Evolutionary conservation across 2,888 invertebrate genomes (phyloP).

Genomic region (Clistopyga incitator): DNA sequence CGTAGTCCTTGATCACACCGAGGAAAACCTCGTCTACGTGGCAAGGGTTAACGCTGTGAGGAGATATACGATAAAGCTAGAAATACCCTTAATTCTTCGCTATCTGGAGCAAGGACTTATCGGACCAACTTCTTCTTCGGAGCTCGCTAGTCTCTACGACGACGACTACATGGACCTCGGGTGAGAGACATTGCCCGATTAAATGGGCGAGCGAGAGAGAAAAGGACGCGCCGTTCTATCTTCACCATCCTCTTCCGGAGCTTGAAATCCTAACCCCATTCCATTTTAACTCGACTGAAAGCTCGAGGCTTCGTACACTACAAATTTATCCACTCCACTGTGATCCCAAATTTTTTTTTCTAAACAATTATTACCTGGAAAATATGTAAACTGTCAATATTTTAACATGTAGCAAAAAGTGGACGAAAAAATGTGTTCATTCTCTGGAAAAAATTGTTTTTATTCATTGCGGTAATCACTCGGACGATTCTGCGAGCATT

Average conservation of each 20-base stretch:
- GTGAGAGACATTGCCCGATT: constrained; percentile 16
- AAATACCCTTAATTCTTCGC: constrained; percentile 60
- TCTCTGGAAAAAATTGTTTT: not conserved
- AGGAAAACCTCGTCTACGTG: not conserved
- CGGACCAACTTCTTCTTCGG: constrained; percentile 51
- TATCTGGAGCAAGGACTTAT: constrained; percentile 62
- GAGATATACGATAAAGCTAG: constrained; percentile 46
- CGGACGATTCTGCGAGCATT: not conserved
- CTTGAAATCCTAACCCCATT: constrained; percentile 53
- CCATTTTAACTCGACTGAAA: constrained; percentile 50
- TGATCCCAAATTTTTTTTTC: no score
- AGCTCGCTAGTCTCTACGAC: constrained; percentile 19
- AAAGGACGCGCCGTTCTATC: constrained; percentile 7
- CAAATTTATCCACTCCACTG: no score
- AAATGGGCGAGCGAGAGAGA: constrained; percentile 36
- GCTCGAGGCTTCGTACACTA: constrained; percentile 37
- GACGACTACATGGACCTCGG: not conserved
- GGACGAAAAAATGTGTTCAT: not conserved
- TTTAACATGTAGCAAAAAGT: not conserved
- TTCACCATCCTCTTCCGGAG: constrained; percentile 36
- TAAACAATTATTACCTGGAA: not conserved
- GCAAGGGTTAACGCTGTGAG: constrained; percentile 1
- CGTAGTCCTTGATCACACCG: not conserved
- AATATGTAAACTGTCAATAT: not conserved
- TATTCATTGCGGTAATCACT: not conserved